Percentiles rank a stretch among this genome's conserved stretches.
Evolutionary conservation across 2,797 vertebrate species (phyloP).

Genomic region (Adelosebastes latens): DNA sequence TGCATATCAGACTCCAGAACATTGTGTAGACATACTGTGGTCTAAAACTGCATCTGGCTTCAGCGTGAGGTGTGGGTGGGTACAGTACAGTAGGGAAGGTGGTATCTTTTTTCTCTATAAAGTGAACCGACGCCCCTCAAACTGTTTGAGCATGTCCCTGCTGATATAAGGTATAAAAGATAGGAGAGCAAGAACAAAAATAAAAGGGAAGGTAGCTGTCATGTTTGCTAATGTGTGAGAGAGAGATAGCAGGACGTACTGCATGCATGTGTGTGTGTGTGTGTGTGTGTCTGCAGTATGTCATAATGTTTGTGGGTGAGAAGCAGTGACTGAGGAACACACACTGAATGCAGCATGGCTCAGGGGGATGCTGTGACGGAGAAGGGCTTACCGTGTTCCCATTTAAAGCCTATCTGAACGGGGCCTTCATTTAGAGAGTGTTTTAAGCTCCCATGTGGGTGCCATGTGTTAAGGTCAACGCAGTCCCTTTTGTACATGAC

Average conservation of each 20-base stretch:
- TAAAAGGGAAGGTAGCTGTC: slow-evolving; percentile 24
- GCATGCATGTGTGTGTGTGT: slow-evolving; percentile 5
- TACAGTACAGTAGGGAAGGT: not conserved
- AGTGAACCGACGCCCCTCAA: slow-evolving; percentile 4
- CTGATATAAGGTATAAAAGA: slow-evolving; percentile 21
- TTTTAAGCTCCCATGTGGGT: slow-evolving; percentile 49
- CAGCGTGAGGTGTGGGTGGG: not conserved
- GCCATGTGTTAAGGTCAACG: slow-evolving; percentile 59
- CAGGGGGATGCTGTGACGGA: slow-evolving; percentile 44
- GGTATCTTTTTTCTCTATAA: not conserved
- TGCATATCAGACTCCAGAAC: not conserved
- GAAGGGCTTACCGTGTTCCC: slow-evolving; percentile 41
- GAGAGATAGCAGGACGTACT: not conserved
- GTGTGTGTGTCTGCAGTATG: not conserved
- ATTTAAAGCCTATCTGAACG: slow-evolving; percentile 50
- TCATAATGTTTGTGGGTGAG: slow-evolving; percentile 15
- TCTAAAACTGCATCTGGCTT: not conserved
- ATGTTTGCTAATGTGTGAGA: slow-evolving; percentile 39
- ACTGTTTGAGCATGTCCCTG: slow-evolving; percentile 17
- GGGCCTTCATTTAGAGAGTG: slow-evolving; percentile 48
- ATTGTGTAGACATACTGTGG: not conserved
- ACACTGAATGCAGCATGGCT: slow-evolving; percentile 43
- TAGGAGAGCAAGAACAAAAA: slow-evolving; percentile 12
- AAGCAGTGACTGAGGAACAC: slow-evolving; percentile 37
- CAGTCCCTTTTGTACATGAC: slow-evolving; percentile 31